These are phyloP conservation scores for Meriones psammophilus DNA, from an alignment of 2,797 vertebrate genomes.

Conservation along the genomic window DNA sequence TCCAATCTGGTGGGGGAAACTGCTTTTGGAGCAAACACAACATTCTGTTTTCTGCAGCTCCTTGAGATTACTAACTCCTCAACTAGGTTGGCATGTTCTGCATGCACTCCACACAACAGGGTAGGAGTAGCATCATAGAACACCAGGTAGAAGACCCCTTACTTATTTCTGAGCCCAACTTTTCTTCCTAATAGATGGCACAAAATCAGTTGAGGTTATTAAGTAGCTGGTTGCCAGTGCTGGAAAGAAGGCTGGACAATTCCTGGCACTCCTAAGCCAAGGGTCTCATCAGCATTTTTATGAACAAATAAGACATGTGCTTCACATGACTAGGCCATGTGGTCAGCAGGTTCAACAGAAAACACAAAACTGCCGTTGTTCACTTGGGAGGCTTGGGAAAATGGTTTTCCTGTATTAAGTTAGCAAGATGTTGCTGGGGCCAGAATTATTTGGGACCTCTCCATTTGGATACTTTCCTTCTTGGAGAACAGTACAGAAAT, in stretches of 20 bases:
- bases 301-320: background rate
- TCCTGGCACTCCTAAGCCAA: background rate
- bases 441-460: slow-evolving; percentile 75
- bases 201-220: too few relatives aligned
- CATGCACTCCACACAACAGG: background rate
- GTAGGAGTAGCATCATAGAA: background rate
- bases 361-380: slow-evolving; percentile 73
- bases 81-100: background rate
- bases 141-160: background rate
- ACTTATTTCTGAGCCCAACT: background rate
- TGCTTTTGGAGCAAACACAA: background rate
- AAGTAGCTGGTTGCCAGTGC: background rate
- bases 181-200: background rate
- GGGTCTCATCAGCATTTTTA: background rate
- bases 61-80: too few relatives aligned
- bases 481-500: slow-evolving; percentile 70
- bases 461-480: slow-evolving; percentile 66
- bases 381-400: slow-evolving; percentile 59
- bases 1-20: background rate
- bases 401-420: slow-evolving; percentile 73
- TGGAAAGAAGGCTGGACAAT: background rate
- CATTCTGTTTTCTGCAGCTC: background rate
- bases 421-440: slow-evolving; percentile 19
- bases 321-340: background rate
- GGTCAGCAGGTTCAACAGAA: background rate